Percentiles rank a stretch among this genome's conserved stretches.
These are phyloP conservation scores for Indicator indicator DNA, from an alignment of 2,113 vertebrate species.

Conservation along the genomic window DNA sequence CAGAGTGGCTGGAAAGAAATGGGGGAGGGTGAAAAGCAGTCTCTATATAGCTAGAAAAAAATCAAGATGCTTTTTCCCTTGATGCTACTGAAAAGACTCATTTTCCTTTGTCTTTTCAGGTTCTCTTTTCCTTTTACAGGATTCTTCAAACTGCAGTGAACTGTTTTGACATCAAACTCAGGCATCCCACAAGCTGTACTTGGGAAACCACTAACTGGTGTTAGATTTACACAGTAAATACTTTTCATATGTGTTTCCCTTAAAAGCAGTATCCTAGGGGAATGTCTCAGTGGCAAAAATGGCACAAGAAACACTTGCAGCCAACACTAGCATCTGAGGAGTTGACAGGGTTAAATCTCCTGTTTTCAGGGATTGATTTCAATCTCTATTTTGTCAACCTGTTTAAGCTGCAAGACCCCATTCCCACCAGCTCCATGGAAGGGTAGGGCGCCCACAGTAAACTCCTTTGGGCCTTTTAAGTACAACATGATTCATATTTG, in stretches of 20 bases:
- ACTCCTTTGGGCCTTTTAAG: conserved; percentile 4
- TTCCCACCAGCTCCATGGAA: neutral
- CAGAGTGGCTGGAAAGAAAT: neutral
- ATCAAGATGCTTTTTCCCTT: neutral
- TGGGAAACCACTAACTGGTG: conserved; percentile 30
- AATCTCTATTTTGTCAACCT: conserved; percentile 19
- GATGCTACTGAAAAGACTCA: neutral
- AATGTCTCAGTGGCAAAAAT: conserved; percentile 17
- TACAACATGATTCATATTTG: conserved; percentile 16
- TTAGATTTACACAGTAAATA: conserved; percentile 47
- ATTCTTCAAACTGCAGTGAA: neutral
- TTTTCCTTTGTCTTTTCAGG: neutral
- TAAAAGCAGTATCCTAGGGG: conserved; percentile 27
- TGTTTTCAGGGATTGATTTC: conserved; percentile 46
- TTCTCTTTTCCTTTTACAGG: neutral
- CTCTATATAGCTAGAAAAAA: neutral
- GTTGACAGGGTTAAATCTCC: conserved; percentile 47
- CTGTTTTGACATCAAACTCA: neutral
- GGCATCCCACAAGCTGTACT: neutral
- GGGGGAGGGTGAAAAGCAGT: neutral
- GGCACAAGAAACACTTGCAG: neutral
- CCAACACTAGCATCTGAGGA: neutral
- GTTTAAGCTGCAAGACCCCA: neutral
- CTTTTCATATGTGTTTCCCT: conserved; percentile 52
- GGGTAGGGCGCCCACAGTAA: neutral